A percentile compares a stretch with the other conserved stretches of the same genome.
Conservation (phyloP, 2,113 vertebrate species). For the Empidonax traillii region DNA sequence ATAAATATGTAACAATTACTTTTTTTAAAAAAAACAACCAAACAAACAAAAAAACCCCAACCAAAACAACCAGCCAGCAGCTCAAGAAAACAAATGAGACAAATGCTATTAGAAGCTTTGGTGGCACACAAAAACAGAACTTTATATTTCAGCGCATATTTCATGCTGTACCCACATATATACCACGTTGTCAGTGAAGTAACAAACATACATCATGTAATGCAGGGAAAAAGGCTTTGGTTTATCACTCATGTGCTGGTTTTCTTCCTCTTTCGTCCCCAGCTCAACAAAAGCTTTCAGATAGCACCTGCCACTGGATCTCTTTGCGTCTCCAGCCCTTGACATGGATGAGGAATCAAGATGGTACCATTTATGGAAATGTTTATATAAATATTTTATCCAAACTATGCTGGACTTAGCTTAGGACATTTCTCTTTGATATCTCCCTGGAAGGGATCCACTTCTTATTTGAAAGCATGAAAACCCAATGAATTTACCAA, state of each 20-base stretch:
- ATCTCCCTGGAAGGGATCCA: neutral
- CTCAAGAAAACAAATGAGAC: neutral
- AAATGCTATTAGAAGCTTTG: neutral
- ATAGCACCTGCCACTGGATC: neutral
- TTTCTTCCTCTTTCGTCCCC: neutral
- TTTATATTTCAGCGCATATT: neutral
- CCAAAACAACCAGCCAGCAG: neutral
- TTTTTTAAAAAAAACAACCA: no score
- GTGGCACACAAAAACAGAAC: neutral
- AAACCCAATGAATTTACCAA: conserved; percentile 15
- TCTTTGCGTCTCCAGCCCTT: neutral
- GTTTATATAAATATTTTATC: conserved; percentile 1
- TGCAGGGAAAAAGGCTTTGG: neutral
- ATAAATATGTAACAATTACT: neutral
- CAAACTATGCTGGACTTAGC: neutral
- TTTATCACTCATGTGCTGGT: neutral
- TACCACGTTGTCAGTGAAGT: neutral
- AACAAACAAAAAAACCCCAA: neutral
- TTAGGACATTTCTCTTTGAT: neutral
- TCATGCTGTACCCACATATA: rapidly evolving
- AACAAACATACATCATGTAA: neutral
- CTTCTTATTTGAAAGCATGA: neutral
- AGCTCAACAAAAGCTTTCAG: neutral
- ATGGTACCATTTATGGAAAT: neutral
- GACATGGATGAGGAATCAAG: neutral